These are phyloP conservation scores for Thereva unica DNA, from an alignment of 2,888 invertebrate genomes.

Conservation along the genomic window DNA sequence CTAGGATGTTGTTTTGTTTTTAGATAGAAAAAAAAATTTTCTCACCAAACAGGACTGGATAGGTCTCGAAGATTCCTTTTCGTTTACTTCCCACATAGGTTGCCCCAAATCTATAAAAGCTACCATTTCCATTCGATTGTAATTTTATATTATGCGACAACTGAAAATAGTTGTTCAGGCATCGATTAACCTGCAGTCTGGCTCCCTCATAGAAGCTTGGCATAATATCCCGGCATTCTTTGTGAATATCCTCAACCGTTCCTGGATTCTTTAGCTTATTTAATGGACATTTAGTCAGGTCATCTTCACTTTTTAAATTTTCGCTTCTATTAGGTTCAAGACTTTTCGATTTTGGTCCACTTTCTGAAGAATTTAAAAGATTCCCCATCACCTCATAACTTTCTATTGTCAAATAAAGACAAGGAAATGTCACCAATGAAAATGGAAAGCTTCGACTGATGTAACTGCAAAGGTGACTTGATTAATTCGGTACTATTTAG, in stretches of 20 bases:
- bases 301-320: conserved; percentile 14
- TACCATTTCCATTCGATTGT: conserved; percentile 20
- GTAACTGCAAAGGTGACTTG: conserved; percentile 18
- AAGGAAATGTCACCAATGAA: not conserved
- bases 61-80: conserved; percentile 22
- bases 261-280: conserved; percentile 35
- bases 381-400: conserved; percentile 12
- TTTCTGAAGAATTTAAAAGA: conserved; percentile 1
- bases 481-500: conserved; percentile 2
- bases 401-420: conserved; percentile 6
- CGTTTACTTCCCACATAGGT: conserved; percentile 35
- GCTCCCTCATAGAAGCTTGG: conserved; percentile 35
- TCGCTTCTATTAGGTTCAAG: not conserved
- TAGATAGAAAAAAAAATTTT: not conserved
- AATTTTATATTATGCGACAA: conserved; percentile 34
- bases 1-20: not conserved
- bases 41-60: conserved; percentile 37
- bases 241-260: conserved; percentile 36
- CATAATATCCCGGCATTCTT: conserved; percentile 36
- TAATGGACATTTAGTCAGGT: no score
- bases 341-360: no score
- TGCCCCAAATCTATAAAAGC: conserved; percentile 36
- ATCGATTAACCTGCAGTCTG: conserved; percentile 21
- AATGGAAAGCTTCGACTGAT: not conserved
- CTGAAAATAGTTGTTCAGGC: conserved; percentile 37